Base-by-base conservation (phyloP, 2,888 invertebrate species). In the Patella caerulea region DNA sequence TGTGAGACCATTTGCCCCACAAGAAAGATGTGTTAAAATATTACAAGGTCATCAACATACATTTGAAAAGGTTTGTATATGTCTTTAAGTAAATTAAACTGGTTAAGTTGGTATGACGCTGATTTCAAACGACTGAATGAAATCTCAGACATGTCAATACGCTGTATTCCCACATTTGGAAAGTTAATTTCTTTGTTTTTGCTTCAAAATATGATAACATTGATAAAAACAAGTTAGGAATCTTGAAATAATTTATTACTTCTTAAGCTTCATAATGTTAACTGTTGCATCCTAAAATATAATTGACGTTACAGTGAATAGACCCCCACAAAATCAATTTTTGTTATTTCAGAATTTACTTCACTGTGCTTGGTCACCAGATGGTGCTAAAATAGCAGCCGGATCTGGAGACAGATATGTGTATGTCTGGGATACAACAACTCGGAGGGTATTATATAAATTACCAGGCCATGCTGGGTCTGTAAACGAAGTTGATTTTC, bases 381-480 rank as follows among this genome's bases (percentile, higher is more conserved):
- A 98, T 92, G 98, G 98, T 2, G 95, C 95, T 77, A 96, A 96
- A 93, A 95, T 98, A 15, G 94, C 96, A 2, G 95, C 96, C 0
- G 99, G 99, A 0, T 98, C 98, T 0, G 96, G 98, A 0, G 99
- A 99, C 93, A 94, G 99, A 72, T 97, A 95, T 92, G 96, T 98
- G 54, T 98, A 98, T 92, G 94, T 99, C 81, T 99, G 99, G 99
- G 98, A 99, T 92, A 97, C 98, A 2, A 96, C 96, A 1, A 95
- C 96, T 0, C 94, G 98, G 53, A 94, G 97, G 81, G 96, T 99
- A 85, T 92, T 98, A 56, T 99, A 99, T 93, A 98, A 98, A 93
- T 93, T 99, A 85, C 99, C 99, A 0, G 99, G 99, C 0, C 99
- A 99, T 92, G 96, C 97, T 92, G 99, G 99, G 59, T 96, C 98